Percentiles rank a stretch among this genome's conserved stretches.
Evolutionary conservation across 1,140 invertebrate species (phyloP).

Genomic region (Andrena cerasifolii): DNA sequence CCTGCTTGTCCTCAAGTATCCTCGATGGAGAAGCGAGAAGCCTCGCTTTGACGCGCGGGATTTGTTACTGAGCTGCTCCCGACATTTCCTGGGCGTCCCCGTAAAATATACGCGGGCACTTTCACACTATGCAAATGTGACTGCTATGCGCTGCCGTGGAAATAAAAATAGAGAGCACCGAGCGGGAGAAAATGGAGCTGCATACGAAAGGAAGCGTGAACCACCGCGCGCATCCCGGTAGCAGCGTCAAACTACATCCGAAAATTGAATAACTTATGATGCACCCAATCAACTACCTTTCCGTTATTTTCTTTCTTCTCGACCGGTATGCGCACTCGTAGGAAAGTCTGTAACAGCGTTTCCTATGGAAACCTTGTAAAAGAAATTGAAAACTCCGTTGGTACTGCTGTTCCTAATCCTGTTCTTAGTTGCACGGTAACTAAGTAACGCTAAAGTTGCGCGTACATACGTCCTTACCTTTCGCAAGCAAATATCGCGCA

Average conservation of each 20-base stretch:
- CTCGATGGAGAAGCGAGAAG: constrained; percentile 14
- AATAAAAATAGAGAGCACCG: constrained; percentile 31
- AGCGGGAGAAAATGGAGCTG: background rate
- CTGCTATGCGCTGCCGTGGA: background rate
- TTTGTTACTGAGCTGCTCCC: constrained; percentile 37
- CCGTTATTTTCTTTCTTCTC: background rate
- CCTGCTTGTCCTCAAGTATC: constrained; percentile 34
- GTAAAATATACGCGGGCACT: constrained; percentile 41
- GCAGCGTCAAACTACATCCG: background rate
- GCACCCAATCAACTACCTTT: background rate
- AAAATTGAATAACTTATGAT: background rate
- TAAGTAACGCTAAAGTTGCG: background rate
- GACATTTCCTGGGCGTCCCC: constrained; percentile 10
- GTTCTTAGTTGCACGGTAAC: no score
- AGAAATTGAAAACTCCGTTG: no score
- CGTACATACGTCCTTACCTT: background rate
- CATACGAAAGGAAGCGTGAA: background rate
- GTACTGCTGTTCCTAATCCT: no score
- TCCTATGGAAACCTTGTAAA: background rate
- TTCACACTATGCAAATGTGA: constrained; percentile 30
- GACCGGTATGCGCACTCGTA: no score
- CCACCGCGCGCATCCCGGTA: background rate
- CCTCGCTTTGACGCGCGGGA: constrained; percentile 34
- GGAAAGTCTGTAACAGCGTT: no score
- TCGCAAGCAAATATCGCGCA: no score